Base-by-base conservation (phyloP, 2,888 invertebrate species). In the Mechanitis messenoides region DNA sequence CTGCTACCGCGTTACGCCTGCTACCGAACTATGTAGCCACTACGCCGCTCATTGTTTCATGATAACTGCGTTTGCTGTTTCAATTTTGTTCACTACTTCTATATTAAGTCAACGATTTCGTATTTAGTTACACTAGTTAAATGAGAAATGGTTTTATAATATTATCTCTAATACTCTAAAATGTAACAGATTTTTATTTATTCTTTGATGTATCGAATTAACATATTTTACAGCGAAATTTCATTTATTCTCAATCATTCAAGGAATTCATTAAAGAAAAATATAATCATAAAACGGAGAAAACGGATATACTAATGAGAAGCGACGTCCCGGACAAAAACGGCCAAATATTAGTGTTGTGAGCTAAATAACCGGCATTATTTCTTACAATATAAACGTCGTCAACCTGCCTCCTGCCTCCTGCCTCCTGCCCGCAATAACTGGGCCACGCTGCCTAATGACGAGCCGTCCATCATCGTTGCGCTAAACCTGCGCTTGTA, bases 301-400 rank as follows among this genome's bases (percentile, higher is more conserved):
- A 69, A 68, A 71, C 57, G 66, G 67, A 69, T 71, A 70, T 63
- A 69, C 71, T 79, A 82, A 82, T 72, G 73, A 80, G 76, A 74
- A 81, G 73, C 75, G 82, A 81, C 80, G 73, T 74, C 65, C 70
- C 62, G 70, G 69, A 76, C 75, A 77, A 82, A 81, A 80, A 76
- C 77, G 71, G 69, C 73, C 75, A 72, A 81, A 80, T 83, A 84
- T 85, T 84, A 83, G 84, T 78, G 73, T 70, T 71, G 75, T 73
- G 76, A 73, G 77, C 75, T 83, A 84, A 85, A 84, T 85, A 83
- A 80, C 80, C 67, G 76, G 77, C 77, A 83, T 84, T 85, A 85
- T 85, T 82, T 80, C 72, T 71, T 73, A 84, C 80, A 84, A 84
- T 85, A 83, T 81, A 80, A 83, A 78, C 80, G 81, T 79, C 78